These are phyloP conservation scores for Scomberomorus guttatus DNA, from an alignment of 2,797 vertebrate genomes.

Conservation along the genomic window DNA sequence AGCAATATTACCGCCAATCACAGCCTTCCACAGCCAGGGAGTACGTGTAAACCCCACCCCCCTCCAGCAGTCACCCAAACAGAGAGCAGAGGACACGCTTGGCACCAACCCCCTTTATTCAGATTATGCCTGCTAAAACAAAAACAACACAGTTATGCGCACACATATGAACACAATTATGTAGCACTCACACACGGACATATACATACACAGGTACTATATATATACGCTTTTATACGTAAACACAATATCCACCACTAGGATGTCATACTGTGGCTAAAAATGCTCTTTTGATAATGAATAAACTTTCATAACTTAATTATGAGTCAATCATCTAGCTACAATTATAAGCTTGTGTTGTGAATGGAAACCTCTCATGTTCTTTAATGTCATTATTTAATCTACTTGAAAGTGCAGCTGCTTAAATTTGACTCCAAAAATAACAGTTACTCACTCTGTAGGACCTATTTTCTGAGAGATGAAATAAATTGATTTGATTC, in stretches of 20 bases:
- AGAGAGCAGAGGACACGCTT: conserved; percentile 81
- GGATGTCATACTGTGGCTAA: conserved; percentile 22
- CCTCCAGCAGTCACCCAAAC: conserved; percentile 75
- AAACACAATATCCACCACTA: conserved; percentile 1
- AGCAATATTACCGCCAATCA: conserved; percentile 93
- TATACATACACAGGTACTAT: conserved; percentile 8
- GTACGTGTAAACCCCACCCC: conserved; percentile 91
- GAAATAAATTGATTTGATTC: neutral
- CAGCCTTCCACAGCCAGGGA: conserved; percentile 93
- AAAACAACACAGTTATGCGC: conserved; percentile 47
- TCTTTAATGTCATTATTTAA: conserved; percentile 18
- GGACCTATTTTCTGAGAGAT: neutral
- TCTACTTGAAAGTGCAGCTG: conserved; percentile 4
- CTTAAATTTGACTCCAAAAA: conserved; percentile 18
- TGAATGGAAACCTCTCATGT: conserved; percentile 28
- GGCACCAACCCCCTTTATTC: conserved; percentile 52
- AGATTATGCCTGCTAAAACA: conserved; percentile 50
- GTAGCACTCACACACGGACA: conserved; percentile 23
- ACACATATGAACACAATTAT: conserved; percentile 17
- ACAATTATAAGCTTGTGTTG: conserved; percentile 26
- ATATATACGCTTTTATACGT: neutral
- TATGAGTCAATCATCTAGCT: conserved; percentile 18
- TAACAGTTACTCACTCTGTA: neutral
- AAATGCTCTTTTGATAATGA: neutral
- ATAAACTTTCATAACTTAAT: conserved; percentile 10